Evolutionary conservation across 2,888 invertebrate genomes (phyloP).

Genomic region (Macrophya annulata): DNA sequence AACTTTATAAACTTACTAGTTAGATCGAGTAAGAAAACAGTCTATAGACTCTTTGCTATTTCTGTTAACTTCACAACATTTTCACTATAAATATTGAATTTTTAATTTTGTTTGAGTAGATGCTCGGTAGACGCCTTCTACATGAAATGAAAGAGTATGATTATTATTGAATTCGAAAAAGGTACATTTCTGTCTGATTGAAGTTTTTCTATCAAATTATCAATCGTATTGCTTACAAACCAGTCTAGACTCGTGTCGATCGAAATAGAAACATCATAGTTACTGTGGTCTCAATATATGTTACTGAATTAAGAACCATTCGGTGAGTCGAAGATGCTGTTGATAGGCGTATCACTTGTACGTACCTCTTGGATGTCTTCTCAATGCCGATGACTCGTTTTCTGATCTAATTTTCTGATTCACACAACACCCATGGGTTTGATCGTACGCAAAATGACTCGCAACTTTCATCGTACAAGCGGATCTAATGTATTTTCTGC

Average conservation of each 20-base stretch:
- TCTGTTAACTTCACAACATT: conserved; percentile 8
- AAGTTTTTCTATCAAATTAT: background rate
- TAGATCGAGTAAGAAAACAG: conserved; percentile 25
- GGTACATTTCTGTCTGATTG: background rate
- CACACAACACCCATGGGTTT: conserved; percentile 15
- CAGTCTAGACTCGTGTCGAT: background rate
- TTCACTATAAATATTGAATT: conserved; percentile 42
- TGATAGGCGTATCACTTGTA: conserved; percentile 20
- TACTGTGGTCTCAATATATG: too few species aligned
- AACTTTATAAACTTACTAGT: conserved; percentile 41
- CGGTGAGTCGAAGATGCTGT: conserved; percentile 19
- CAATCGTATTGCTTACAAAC: background rate
- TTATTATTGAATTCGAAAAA: background rate
- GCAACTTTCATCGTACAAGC: conserved; percentile 22
- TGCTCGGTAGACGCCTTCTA: background rate
- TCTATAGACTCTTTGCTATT: conserved; percentile 37
- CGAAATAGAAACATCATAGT: background rate
- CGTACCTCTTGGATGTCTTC: conserved; percentile 22
- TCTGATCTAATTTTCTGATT: conserved; percentile 56
- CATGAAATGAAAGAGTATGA: background rate
- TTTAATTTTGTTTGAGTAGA: conserved; percentile 5
- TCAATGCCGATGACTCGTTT: conserved; percentile 47
- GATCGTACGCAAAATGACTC: conserved; percentile 39
- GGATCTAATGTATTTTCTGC: background rate
- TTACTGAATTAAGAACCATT: background rate